Evolutionary conservation across 1,140 invertebrate genomes (phyloP), one percentile per base, ranked within the genome.

Genomic region (Battus philenor): DNA sequence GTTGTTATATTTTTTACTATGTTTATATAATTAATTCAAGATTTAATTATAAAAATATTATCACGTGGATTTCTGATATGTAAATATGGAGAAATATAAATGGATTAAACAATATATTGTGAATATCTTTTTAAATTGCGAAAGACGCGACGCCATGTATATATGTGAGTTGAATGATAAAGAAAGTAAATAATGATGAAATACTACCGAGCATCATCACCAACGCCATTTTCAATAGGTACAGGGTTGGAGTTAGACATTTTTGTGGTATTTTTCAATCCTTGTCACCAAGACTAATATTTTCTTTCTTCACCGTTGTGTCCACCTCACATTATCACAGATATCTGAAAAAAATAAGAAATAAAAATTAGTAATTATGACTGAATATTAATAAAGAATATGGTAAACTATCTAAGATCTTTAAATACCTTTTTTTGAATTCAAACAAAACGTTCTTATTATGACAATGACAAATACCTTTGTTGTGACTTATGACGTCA

Each of bases 151-250:
- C n/a, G n/a, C n/a, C n/a, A n/a, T n/a, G n/a, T n/a, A n/a, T n/a
- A n/a, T n/a, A n/a, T n/a, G n/a, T n/a, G n/a, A n/a, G n/a, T n/a
- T n/a, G n/a, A n/a, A n/a, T n/a, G n/a, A n/a, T n/a, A n/a, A n/a
- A n/a, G n/a, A n/a, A n/a, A n/a, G n/a, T n/a, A n/a, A n/a, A n/a
- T n/a, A n/a, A n/a, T n/a, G n/a, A 4, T 22, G 44, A 44, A 38
- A 44, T 47, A 48, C 61, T 68, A 79, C 75, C 70, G 63, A 24
- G 47, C 43, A 13, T 79, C 73, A 11, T 77, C 71, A n/a, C 48
- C 56, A 15, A 70, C 54, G 1, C 75, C 75, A 41, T 71, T 79
- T 63, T 79, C 73, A 9, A 71, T 62, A 6, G 67, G 45, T 12
- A 44, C 9, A 6, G 33, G 33, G 12, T 36, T 68, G 51, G 75